These are phyloP conservation scores for Phylloscopus collybita DNA, from an alignment of 2,797 vertebrate genomes.

Conservation along the genomic window DNA sequence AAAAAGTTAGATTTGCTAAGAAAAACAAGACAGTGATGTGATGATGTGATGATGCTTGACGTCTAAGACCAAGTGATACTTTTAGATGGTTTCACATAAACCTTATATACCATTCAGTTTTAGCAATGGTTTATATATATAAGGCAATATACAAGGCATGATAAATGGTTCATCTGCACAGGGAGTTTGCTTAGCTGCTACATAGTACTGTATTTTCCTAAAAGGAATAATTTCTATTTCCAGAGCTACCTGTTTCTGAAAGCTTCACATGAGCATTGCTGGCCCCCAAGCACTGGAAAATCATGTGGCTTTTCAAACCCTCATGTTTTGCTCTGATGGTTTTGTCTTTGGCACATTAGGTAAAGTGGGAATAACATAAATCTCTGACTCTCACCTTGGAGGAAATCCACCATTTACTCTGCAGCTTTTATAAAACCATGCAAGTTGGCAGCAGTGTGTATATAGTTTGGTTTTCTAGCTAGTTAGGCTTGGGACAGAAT, in stretches of 20 bases:
- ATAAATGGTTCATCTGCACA: not conserved
- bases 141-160: too few relatives aligned
- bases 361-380: not conserved
- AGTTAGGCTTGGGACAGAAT: not conserved
- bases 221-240: not conserved
- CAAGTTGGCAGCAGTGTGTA: not conserved
- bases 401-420: not conserved
- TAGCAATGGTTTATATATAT: not conserved
- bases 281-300: not conserved
- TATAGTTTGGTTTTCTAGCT: not conserved
- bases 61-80: not conserved
- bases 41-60: not conserved
- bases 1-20: not conserved
- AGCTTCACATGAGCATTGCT: not conserved
- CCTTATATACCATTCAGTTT: not conserved
- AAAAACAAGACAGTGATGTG: not conserved
- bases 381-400: not conserved
- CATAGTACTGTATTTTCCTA: not conserved
- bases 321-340: not conserved
- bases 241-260: not conserved
- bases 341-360: not conserved
- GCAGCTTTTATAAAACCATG: not conserved
- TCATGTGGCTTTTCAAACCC: not conserved
- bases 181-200: not conserved
- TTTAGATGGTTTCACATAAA: not conserved